Evolutionary conservation across 1,140 invertebrate genomes (phyloP).

Genomic region (Drosophila kikkawai): DNA sequence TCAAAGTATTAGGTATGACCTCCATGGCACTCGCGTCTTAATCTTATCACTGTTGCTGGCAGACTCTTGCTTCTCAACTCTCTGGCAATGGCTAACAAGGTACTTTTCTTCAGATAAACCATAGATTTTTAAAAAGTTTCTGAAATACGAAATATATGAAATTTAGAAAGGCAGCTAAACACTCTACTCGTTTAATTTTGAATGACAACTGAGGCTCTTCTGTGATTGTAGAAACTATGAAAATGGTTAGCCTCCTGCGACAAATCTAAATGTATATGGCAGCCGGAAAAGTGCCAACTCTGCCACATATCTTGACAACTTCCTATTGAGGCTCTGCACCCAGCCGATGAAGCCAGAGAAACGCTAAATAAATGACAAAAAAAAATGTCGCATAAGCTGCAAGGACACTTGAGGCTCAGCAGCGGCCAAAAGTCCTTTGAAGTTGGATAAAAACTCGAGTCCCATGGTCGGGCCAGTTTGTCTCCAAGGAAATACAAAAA

Average conservation of each 20-base stretch:
- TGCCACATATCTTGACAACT: slow-evolving; percentile 35
- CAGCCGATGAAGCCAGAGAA: slow-evolving; percentile 69
- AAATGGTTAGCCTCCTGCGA: slow-evolving; percentile 5
- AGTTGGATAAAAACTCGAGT: slow-evolving; percentile 70
- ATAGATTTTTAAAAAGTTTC: slow-evolving; percentile 2
- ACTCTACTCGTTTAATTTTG: background rate
- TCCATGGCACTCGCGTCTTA: background rate
- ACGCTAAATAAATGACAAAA: slow-evolving; percentile 70
- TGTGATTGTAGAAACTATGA: slow-evolving; percentile 3
- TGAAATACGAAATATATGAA: background rate
- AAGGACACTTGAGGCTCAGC: slow-evolving; percentile 68
- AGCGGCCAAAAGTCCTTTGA: slow-evolving; percentile 74
- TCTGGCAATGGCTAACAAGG: background rate
- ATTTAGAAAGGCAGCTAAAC: background rate
- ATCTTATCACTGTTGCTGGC: background rate
- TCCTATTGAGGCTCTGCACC: slow-evolving; percentile 39
- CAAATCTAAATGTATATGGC: slow-evolving; percentile 14
- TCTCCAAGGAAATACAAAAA: slow-evolving; percentile 83
- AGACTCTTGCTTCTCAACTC: background rate
- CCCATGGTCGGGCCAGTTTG: slow-evolving; percentile 62
- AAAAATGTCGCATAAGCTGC: slow-evolving; percentile 70
- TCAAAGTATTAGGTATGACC: background rate
- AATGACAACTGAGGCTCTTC: background rate
- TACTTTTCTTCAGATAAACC: background rate
- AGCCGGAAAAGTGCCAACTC: slow-evolving; percentile 71